Evolutionary conservation across 1,140 invertebrate genomes (phyloP), one percentile per base, ranked within the genome.

Genomic region (Mesaphorura yosii): DNA sequence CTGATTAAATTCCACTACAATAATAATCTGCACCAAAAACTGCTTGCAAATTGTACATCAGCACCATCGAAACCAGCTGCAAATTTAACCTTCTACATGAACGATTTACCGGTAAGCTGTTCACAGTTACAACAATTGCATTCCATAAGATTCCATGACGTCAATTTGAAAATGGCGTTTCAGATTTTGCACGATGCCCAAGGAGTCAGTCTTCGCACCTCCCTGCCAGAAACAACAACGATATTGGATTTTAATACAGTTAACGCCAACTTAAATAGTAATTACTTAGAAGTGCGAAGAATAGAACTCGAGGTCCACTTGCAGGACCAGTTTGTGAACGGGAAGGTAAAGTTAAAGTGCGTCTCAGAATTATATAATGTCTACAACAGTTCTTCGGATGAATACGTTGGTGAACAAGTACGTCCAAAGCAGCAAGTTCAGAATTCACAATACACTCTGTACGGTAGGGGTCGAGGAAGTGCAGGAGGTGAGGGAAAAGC

Each of bases 21-120:
- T 7, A 27, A 5, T 28, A n/a, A 15, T 4, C 51, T 29, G 12
- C n/a, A 25, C 5, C 39, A 48, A 28, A 34, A 49, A 10, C n/a
- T 55, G 19, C 19, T 19, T 62, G 84, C 80, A 29, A 84, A 84
- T 66, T 88, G 86, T 69, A 80, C 77, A 46, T 78, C 81, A n/a
- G 75, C 78, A 25, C 66, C 67, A n/a, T 73, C 73, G 12, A 73
- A 67, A 55, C 73, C 73, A 5, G 65, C 69, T 0, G 70, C 70
- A 27, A 64, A 61, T 22, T 58, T 74, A 19, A 68, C 53, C 37
- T 74, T 73, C 66, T 64, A 62, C 45, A 65, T 72, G 57, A 72
- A 72, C 53, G 68, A 67, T 37, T 54, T 51, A 20, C 53, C 50
- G 31, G 64, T 42, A 42, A 42, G 40, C 23, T 19, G 23, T 19